These are phyloP conservation scores for Hyles vespertilio DNA, from an alignment of 1,140 invertebrate genomes.

Conservation along the genomic window DNA sequence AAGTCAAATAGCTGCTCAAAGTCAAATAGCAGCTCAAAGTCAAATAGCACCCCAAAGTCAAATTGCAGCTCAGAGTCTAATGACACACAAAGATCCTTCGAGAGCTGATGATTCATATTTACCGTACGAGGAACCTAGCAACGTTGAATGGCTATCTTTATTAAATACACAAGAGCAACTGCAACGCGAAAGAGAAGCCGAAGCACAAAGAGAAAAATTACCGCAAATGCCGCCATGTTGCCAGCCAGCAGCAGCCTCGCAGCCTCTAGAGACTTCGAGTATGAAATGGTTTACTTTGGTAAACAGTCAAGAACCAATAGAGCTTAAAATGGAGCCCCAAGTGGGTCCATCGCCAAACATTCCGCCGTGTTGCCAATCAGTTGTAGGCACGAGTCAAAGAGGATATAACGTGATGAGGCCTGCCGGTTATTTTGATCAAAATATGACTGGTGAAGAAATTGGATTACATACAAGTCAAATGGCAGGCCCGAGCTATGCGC, in stretches of 20 bases:
- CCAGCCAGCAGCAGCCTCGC: background rate
- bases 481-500: no score
- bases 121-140: conserved; percentile 1
- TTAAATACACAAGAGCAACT: conserved; percentile 5
- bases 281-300: background rate
- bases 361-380: background rate
- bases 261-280: background rate
- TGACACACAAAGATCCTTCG: no score
- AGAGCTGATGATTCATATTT: no score
- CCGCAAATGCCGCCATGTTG: background rate
- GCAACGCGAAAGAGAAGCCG: background rate
- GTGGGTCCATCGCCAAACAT: background rate
- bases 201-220: background rate
- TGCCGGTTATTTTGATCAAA: no score
- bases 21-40: no score
- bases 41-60: no score
- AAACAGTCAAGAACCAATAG: background rate
- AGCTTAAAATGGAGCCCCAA: background rate
- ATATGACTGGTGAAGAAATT: no score
- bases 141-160: conserved; percentile 19
- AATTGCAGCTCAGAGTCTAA: no score
- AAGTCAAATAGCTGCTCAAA: no score
- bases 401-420: no score
- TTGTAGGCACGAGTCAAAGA: no score
- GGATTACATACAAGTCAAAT: no score